phyloP scores from a whole-genome alignment of 1,140 invertebrate genomes.

The Lordiphosa mommai region DNA sequence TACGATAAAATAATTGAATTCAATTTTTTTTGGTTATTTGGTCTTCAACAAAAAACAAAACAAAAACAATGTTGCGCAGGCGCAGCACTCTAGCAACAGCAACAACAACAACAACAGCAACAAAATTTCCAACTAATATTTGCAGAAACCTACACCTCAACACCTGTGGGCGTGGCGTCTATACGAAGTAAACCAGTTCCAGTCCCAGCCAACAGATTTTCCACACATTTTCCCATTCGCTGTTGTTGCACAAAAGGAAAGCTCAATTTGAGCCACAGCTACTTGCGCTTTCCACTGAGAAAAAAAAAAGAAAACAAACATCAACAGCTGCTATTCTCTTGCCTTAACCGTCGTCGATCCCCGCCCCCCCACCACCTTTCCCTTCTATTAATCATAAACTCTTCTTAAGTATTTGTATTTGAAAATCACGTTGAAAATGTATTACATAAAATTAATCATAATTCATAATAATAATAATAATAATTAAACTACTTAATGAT shows the following conservation, averaged over 20 bases:
- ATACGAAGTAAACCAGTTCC: constrained; percentile 32
- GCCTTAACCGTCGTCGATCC: constrained; percentile 47
- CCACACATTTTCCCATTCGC: constrained; percentile 1
- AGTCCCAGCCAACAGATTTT: constrained; percentile 14
- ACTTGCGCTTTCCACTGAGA: constrained; percentile 55
- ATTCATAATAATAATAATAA: constrained; percentile 44
- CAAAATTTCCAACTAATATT: constrained; percentile 47
- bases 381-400: constrained; percentile 52
- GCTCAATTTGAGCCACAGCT: constrained; percentile 70
- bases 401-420: constrained; percentile 72
- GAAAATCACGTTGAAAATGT: constrained; percentile 73
- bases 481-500: constrained; percentile 37
- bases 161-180: constrained; percentile 70
- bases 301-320: constrained; percentile 14
- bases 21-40: constrained; percentile 34
- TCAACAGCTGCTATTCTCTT: constrained; percentile 66
- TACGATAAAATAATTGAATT: constrained; percentile 37
- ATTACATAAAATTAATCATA: constrained; percentile 68
- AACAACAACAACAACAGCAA: constrained; percentile 33
- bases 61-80: constrained; percentile 58
- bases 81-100: constrained; percentile 56
- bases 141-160: constrained; percentile 71
- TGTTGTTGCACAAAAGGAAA: constrained; percentile 35
- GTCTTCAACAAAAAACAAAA: constrained; percentile 25
- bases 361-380: constrained; percentile 10